Base-by-base conservation (phyloP, 2,888 invertebrate species). In the Tromatobia lineatoria region DNA sequence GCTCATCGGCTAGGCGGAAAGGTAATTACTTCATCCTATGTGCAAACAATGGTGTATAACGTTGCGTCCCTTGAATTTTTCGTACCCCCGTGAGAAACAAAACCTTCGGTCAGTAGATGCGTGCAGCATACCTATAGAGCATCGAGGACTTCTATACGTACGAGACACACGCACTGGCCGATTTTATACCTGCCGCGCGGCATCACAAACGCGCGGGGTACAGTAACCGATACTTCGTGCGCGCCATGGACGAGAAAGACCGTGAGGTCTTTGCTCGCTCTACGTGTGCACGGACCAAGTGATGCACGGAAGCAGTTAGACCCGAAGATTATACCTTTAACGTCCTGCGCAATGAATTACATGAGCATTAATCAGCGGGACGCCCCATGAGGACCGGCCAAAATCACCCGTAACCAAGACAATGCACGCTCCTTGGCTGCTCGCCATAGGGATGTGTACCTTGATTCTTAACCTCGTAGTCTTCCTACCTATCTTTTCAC, bases 271-370 rank as follows among this genome's bases (percentile, higher is more conserved):
- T 64, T 57, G n/a, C 61, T 69, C n/a, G n/a, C 59, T 34, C 59
- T 34, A 38, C 47, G 50, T 47, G 25, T 15, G 74, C 45, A 66
- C 42, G 54, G 79, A 18, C 45, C 18, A 11, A 69, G 70, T 47
- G 54, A 83, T 71, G 80, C 83, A 52, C 84, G 84, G 84, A 84
- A 84, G 84, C 84, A 84, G 84, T 84, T 84, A 85, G 88, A 86
- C 87, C 88, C 87, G 85, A 85, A 92, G 91, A 91, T 92, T 92
- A 90, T 90, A 90, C 90, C 89, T 89, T 91, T 88, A 91, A 90
- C 92, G 90, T 92, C 91, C 91, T 89, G 88, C 79, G 91, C 91
- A 91, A 93, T 92, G 93, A 93, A 93, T 93, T 91, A 92, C 90
- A 91, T 89, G 89, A 92, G 91, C 93, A 93, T 93, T 91, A 91